Evolutionary conservation across 1,140 invertebrate genomes (phyloP).

Genomic region (Solenopsis invicta): DNA sequence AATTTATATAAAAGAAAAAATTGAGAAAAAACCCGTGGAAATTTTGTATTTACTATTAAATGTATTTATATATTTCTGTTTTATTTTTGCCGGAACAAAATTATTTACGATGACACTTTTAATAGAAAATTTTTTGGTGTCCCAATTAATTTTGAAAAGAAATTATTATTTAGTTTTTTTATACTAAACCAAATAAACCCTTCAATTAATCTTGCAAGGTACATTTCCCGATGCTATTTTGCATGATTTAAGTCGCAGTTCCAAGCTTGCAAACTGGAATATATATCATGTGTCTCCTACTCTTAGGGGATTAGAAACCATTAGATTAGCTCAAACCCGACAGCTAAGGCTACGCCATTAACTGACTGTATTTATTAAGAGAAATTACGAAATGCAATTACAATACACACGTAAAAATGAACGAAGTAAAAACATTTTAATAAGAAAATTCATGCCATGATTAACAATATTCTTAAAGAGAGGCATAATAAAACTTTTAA

Average conservation of each 20-base stretch:
- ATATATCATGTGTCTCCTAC: neutral
- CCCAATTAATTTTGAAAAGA: no score
- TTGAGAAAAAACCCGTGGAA: no score
- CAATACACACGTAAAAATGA: neutral
- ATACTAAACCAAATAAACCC: no score
- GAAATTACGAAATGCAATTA: neutral
- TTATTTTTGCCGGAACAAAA: no score
- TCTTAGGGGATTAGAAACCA: neutral
- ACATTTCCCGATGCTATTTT: neutral
- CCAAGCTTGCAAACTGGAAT: neutral
- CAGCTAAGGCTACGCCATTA: neutral
- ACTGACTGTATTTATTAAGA: neutral
- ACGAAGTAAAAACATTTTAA: neutral
- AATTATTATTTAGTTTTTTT: no score
- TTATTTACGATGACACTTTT: no score
- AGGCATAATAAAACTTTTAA: neutral
- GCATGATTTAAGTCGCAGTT: neutral
- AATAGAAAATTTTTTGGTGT: no score
- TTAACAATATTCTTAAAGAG: neutral
- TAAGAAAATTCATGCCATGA: neutral
- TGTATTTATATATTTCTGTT: no score
- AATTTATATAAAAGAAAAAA: no score
- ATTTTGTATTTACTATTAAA: no score
- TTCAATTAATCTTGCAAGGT: neutral
- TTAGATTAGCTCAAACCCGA: slow-evolving; percentile 3